Conservation (phyloP, 2,888 invertebrate genomes). For the Hemaris fuciformis region DNA sequence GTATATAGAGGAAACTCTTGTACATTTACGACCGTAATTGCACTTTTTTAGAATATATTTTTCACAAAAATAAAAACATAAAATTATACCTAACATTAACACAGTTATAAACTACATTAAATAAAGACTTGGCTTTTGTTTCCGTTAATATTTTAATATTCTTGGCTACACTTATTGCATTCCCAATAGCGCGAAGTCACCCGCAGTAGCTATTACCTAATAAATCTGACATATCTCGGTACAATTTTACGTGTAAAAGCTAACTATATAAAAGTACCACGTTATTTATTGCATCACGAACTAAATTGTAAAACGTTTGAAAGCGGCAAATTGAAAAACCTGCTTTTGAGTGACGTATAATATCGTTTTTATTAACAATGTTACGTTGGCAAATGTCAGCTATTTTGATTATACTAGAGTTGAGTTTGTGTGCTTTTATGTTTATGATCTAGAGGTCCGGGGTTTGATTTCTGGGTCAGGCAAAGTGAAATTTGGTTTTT, state of each 20-base stretch:
- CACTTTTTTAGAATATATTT: no score
- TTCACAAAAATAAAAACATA: no score
- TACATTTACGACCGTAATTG: no score
- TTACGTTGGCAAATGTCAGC: slow-evolving; percentile 31
- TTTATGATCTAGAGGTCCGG: no score
- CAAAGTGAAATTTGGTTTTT: no score
- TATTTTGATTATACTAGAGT: background rate
- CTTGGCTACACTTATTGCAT: background rate
- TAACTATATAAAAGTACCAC: background rate
- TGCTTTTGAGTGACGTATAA: slow-evolving; percentile 33
- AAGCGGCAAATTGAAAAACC: slow-evolving; percentile 11
- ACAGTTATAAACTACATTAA: background rate
- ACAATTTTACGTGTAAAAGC: background rate
- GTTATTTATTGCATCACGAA: background rate
- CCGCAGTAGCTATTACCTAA: background rate
- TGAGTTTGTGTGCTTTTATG: no score
- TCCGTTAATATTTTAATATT: background rate
- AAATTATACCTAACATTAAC: background rate
- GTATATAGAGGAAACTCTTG: no score
- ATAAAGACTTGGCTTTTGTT: background rate
- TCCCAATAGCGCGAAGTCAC: background rate
- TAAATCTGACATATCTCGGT: slow-evolving; percentile 6
- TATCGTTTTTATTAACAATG: slow-evolving; percentile 53
- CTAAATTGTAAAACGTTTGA: background rate
- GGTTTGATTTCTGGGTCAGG: no score